Percentiles rank a stretch among this genome's conserved stretches.
Conservation (phyloP, 2,888 invertebrate species). For the Aelia acuminata region DNA sequence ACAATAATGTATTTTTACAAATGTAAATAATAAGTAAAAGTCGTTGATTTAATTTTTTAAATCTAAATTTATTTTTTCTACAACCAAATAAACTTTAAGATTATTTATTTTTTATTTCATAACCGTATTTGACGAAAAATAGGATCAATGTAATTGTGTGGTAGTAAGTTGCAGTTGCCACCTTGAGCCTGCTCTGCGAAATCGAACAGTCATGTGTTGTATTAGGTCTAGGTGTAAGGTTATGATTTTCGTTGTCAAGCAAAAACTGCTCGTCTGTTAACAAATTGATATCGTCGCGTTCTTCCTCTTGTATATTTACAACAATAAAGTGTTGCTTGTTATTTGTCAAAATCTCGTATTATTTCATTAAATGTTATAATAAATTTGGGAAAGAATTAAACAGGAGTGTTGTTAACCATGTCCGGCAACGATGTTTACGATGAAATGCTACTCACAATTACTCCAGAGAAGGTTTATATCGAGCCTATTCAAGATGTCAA, state of each 20-base stretch:
- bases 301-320: background rate
- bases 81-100: too few species aligned
- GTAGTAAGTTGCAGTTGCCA: background rate
- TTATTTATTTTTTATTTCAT: too few species aligned
- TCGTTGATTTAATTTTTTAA: too few species aligned
- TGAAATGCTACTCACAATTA: background rate
- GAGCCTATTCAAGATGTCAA: conserved; percentile 12
- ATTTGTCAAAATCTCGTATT: background rate
- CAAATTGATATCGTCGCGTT: background rate
- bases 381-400: background rate
- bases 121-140: too few species aligned
- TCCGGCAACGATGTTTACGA: conserved; percentile 14
- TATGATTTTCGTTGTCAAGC: background rate
- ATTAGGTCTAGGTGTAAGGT: too few species aligned
- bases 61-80: too few species aligned
- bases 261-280: background rate
- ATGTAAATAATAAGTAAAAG: too few species aligned
- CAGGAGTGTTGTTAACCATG: background rate
- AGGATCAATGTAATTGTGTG: too few species aligned
- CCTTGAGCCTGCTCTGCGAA: background rate
- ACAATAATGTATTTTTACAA: too few species aligned
- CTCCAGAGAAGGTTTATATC: conserved; percentile 4
- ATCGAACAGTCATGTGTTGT: background rate
- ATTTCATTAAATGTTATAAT: background rate
- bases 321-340: background rate